Evolutionary conservation across 2,113 vertebrate genomes (phyloP).

Genomic region (Terrapene triunguis): DNA sequence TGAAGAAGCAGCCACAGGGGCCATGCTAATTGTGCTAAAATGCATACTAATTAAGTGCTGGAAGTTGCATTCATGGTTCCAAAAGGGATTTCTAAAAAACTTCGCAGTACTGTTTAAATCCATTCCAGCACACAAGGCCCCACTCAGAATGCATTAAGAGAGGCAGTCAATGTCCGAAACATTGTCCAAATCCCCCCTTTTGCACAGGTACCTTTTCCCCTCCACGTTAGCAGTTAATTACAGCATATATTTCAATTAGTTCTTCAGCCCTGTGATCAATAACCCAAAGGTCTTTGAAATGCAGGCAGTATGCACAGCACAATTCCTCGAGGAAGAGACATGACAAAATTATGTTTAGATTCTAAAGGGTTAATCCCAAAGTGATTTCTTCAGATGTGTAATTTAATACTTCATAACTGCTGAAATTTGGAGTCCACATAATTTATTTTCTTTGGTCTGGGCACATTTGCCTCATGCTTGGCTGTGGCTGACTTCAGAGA

Average conservation of each 20-base stretch:
- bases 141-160: accelerated
- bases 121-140: accelerated
- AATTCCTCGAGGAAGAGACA: neutral
- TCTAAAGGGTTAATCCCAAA: conserved; percentile 82
- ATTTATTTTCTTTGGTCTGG: conserved; percentile 91
- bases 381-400: conserved; percentile 79
- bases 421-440: conserved; percentile 87
- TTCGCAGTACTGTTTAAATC: neutral
- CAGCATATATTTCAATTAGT: conserved; percentile 6
- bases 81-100: neutral
- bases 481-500: conserved; percentile 88
- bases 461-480: conserved; percentile 88
- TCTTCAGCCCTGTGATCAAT: neutral
- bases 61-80: neutral
- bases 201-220: neutral
- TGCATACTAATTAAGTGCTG: neutral
- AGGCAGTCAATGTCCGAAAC: neutral
- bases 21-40: conserved; percentile 40
- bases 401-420: conserved; percentile 88
- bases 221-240: conserved; percentile 18
- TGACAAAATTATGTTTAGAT: neutral
- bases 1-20: conserved; percentile 47
- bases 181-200: accelerated
- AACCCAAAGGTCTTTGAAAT: neutral
- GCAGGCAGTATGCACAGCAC: neutral